Evolutionary conservation across 2,797 vertebrate species (phyloP).

Genomic region (Falco rusticolus): DNA sequence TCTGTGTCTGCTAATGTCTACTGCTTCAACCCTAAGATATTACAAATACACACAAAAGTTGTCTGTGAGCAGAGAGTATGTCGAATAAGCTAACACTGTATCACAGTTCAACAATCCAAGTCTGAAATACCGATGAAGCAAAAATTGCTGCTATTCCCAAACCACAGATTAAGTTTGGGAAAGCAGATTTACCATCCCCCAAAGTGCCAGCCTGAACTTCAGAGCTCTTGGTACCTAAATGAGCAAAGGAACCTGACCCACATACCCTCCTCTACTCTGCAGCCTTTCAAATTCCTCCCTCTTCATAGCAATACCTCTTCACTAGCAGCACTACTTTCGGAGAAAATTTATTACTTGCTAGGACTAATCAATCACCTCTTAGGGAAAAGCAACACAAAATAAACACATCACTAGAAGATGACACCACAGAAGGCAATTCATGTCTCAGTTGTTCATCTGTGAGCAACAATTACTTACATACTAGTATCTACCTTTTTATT

Average conservation of each 20-base stretch:
- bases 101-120: neutral
- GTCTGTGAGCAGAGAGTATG: neutral
- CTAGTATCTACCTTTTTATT: neutral
- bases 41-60: neutral
- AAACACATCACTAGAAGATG: neutral
- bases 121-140: neutral
- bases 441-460: accelerated
- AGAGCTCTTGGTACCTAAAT: neutral
- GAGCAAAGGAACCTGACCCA: neutral
- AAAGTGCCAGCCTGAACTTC: neutral
- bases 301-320: neutral
- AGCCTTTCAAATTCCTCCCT: neutral
- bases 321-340: neutral
- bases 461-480: neutral
- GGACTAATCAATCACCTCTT: neutral
- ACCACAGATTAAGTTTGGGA: neutral
- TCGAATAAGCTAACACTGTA: neutral
- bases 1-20: neutral
- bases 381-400: neutral
- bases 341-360: neutral
- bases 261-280: neutral
- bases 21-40: neutral
- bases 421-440: neutral
- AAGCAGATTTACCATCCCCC: neutral
- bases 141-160: neutral